A percentile compares a stretch with the other conserved stretches of the same genome.
Conservation (phyloP, 2,797 vertebrate genomes). For the Spinus pinus region DNA sequence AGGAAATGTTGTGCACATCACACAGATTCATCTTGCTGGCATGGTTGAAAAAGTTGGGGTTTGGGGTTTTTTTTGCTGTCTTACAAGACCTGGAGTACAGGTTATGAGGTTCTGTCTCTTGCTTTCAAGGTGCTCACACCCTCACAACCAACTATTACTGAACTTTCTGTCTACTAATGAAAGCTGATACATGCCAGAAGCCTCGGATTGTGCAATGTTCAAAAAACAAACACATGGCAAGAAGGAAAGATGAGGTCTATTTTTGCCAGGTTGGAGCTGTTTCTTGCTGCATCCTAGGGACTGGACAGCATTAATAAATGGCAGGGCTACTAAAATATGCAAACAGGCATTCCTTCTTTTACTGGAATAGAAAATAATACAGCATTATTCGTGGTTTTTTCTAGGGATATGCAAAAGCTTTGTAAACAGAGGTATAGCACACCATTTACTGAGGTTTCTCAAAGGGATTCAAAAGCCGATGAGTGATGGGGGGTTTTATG, state of each 20-base stretch:
- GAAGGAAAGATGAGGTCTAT: not conserved
- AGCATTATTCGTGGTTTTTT: not conserved
- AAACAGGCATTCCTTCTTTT: not conserved
- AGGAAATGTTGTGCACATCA: not conserved
- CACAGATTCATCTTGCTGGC: not conserved
- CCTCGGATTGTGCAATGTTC: not conserved
- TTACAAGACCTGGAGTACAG: not conserved
- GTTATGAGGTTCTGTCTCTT: not conserved
- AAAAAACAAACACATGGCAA: not conserved
- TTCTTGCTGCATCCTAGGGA: not conserved
- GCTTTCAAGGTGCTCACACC: not conserved
- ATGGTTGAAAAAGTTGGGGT: not conserved
- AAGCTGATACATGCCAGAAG: not conserved
- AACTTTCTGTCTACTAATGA: not conserved
- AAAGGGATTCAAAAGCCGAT: not conserved
- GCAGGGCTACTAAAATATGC: not conserved
- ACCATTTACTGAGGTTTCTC: not conserved
- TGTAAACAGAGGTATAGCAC: not conserved
- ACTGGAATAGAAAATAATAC: not conserved
- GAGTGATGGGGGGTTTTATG: accelerated
- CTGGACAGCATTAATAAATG: not conserved
- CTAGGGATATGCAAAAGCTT: not conserved
- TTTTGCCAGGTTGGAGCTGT: not conserved
- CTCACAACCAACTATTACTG: not conserved
- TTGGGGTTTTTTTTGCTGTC: not conserved